phyloP scores from a whole-genome alignment of 2,888 invertebrate species.

The Cephus nigrinus region DNA sequence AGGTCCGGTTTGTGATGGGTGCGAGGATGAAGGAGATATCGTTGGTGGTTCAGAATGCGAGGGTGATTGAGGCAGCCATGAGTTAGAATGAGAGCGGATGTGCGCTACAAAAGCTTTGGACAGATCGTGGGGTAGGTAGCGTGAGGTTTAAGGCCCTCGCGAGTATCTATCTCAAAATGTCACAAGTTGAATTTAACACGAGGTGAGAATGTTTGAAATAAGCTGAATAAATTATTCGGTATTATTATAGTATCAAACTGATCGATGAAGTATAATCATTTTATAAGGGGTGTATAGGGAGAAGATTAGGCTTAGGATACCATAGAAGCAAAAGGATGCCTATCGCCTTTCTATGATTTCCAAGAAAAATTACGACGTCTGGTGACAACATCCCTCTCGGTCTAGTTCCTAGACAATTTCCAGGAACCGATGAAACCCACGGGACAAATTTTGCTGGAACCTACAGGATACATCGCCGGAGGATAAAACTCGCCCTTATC shows the following conservation, averaged over 20 bases:
- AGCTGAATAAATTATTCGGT: background rate
- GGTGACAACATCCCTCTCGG: background rate
- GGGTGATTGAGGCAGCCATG: conserved; percentile 5
- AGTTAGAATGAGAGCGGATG: background rate
- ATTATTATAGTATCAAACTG: background rate
- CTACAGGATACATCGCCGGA: background rate
- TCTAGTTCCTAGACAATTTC: background rate
- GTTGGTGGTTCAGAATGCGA: conserved; percentile 15
- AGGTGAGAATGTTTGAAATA: background rate
- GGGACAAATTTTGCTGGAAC: background rate
- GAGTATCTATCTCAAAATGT: background rate
- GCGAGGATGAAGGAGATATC: conserved; percentile 21
- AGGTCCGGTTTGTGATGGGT: background rate
- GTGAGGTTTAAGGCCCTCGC: background rate
- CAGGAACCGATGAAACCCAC: background rate
- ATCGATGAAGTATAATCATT: background rate
- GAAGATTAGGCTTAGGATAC: background rate
- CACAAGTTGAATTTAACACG: background rate
- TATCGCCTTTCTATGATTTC: background rate
- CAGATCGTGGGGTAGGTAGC: background rate
- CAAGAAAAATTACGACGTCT: background rate
- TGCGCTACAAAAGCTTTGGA: background rate
- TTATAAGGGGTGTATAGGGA: background rate
- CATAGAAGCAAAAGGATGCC: background rate
- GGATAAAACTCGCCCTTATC: background rate